Percentiles rank a stretch among this genome's conserved stretches.
Conservation (phyloP, 2,888 invertebrate species). For the Ferrisia virgata region DNA sequence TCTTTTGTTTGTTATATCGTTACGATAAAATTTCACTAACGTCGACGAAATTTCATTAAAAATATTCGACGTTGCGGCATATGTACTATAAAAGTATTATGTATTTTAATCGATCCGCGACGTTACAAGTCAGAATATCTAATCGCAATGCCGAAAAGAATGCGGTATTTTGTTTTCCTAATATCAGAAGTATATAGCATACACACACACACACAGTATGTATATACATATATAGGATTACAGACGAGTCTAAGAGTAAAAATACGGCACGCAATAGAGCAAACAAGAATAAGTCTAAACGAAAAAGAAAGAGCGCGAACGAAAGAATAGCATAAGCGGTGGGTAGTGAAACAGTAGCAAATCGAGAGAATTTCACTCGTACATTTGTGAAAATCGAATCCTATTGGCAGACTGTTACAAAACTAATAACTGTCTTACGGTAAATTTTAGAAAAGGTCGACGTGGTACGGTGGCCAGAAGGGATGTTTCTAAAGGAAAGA, state of each 20-base stretch:
- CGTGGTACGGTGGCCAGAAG: neutral
- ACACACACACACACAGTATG: too few species aligned
- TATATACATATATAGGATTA: neutral
- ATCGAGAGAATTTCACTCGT: neutral
- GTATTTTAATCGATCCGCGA: neutral
- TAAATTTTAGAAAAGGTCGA: conserved; percentile 6
- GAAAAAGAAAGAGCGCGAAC: neutral
- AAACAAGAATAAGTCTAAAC: neutral
- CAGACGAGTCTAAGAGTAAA: neutral
- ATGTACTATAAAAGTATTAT: neutral
- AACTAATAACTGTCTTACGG: conserved; percentile 11
- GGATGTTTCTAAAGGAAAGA: neutral
- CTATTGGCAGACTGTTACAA: conserved; percentile 14
- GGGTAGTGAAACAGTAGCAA: neutral
- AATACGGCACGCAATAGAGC: neutral
- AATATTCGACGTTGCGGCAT: neutral
- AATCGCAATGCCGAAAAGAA: neutral
- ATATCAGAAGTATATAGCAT: neutral
- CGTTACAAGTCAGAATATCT: neutral
- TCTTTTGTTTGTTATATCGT: too few species aligned
- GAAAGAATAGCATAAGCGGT: too few species aligned
- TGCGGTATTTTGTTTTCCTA: neutral
- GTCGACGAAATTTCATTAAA: neutral
- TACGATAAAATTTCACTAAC: neutral
- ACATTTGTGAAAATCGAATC: neutral